Percentiles rank a stretch among this genome's conserved stretches.
phyloP scores from a whole-genome alignment of 2,113 vertebrate species.

The Melierax canorus region DNA sequence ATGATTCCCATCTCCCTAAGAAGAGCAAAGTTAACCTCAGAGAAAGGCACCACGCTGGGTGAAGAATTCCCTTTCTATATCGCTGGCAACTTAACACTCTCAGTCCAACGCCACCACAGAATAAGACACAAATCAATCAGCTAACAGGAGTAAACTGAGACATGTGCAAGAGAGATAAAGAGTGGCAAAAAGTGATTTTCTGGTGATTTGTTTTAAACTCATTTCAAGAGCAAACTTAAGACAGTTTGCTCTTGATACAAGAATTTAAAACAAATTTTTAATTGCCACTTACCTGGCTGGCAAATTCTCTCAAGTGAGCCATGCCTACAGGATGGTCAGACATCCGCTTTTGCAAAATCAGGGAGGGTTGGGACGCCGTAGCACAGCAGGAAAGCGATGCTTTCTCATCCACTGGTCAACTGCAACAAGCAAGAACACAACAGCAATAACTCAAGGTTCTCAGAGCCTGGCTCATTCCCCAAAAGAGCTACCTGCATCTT shows the following conservation, averaged over 20 bases:
- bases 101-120: not conserved
- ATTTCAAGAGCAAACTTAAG: not conserved
- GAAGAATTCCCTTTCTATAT: not conserved
- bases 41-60: not conserved
- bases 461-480: not conserved
- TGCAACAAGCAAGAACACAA: not conserved
- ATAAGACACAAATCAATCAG: not conserved
- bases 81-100: not conserved
- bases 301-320: constrained; percentile 76
- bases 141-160: not conserved
- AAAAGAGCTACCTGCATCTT: not conserved
- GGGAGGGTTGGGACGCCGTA: not conserved
- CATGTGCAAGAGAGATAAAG: not conserved
- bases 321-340: constrained; percentile 41
- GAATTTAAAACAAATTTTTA: not conserved
- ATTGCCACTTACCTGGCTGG: constrained; percentile 66
- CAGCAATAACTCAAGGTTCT: not conserved
- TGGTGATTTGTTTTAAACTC: not conserved
- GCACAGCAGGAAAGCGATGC: not conserved
- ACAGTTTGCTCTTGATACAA: not conserved
- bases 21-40: not conserved
- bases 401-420: not conserved
- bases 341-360: not conserved
- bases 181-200: not conserved
- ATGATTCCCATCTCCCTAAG: not conserved